Evolutionary conservation across 2,888 invertebrate species (phyloP), one percentile per base, ranked within the genome.

Genomic region (Trilocha varians): DNA sequence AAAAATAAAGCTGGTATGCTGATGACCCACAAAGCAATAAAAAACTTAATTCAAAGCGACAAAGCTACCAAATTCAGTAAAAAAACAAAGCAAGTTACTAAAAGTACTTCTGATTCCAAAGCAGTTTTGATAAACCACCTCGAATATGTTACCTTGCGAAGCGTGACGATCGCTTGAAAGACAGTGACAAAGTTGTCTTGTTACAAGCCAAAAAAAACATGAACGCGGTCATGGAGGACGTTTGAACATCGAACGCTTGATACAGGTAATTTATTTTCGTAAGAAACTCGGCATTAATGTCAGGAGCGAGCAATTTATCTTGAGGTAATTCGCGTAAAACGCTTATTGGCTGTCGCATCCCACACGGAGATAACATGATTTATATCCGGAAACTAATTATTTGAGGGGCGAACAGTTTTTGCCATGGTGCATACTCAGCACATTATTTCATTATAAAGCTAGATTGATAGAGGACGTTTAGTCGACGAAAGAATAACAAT

Each of bases 311-410:
- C 70, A 75, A 80, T 78, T 78, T 78, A 78, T 79, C 78, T 76
- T 70, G 63, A 57, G 62, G 69, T 76, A 73, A 79, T 76, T 77
- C 76, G 63, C 65, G 74, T 70, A 70, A 78, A 78, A 68, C 76
- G 77, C 72, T 78, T 80, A 78, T 78, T 78, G 76, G 79, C 73
- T 78, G 78, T 75, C 78, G 69, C 67, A 46, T 62, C 59, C 67
- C 62, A 68, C 66, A 62, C 66, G 63, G 49, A 70, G 71, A 75
- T 76, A 72, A 71, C 68, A 42, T 45, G 45, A 45, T 45, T 45
- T 45, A 45, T 45, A 40, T 35, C 36, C 35, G 36, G 16, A 36
- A 32, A 41, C 34, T 44, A 44, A 44, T 44, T 38, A 44, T 40
- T 40, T 40, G 32, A 43, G 37, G 16, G 39, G n/a, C 18, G 32